Evolutionary conservation across 2,797 vertebrate genomes (phyloP), one percentile per base, ranked within the genome.

Genomic region (Lepus townsendii): DNA sequence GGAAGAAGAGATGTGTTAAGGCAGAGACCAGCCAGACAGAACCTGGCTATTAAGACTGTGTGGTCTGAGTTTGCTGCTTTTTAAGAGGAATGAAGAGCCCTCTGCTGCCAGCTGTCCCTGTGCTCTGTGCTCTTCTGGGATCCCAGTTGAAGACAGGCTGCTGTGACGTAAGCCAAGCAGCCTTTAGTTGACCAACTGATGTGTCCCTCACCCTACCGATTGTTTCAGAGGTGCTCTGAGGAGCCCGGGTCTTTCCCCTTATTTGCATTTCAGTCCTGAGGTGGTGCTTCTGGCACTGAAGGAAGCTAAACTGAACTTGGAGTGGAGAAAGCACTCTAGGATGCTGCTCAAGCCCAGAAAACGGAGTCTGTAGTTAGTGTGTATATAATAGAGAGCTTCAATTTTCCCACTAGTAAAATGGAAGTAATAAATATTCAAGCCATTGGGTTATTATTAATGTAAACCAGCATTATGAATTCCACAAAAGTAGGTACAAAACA

Each of bases 381-480:
- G 26, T 65, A 30, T 38, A 11, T 27, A n/a, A 83, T 30, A 52
- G 16, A 62, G 90, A 77, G 22, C 13, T 72, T 79, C 30, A 32
- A 5, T 71, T 93, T 93, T 71, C 19, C 32, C 52, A 38, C 27
- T 63, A 75, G 7, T 52, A 63, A 86, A 68, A 62, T 32, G 10
- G 20, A 83, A 83, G 73, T 69, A 32, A 42, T n/a, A 78, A 69
- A 20, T 73, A 88, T 69, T 80, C 19, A 91, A 82, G 52, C 71
- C 47, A 57, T 11, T 57, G 7, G 7, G 20, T 75, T 78, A 52
- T 60, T 66, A 83, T n/a, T 13, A 88, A 88, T 35, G 26, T 66
- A 7, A 93, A 85, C 24, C 65, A 93, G 5, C 26, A 62, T 57
- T 72, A 30, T 54, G 26, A 60, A 54, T 13, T 2, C 7, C 2